Percentiles rank a stretch among this genome's conserved stretches.
Conservation (phyloP, 2,113 vertebrate species). For the Antidorcas marsupialis region DNA sequence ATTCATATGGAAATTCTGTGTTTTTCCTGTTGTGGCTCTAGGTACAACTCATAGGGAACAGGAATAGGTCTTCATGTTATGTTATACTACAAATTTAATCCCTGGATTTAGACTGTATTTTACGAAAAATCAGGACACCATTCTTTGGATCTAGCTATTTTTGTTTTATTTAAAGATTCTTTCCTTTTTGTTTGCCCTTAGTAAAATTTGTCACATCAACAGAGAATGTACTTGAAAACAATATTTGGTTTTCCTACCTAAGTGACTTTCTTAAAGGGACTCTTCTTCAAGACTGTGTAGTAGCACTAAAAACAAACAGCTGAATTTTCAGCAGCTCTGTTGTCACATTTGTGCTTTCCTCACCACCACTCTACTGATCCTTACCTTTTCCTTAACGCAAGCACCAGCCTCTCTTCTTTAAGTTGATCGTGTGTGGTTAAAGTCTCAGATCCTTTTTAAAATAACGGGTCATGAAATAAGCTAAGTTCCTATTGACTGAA, state of each 20-base stretch:
- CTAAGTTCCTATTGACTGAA: neutral
- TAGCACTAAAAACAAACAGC: neutral
- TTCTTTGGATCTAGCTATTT: neutral
- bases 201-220: neutral
- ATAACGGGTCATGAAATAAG: neutral
- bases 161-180: constrained; percentile 3
- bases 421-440: neutral
- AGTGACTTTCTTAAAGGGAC: neutral
- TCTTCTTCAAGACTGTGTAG: neutral
- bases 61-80: neutral
- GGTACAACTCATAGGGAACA: neutral
- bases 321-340: neutral
- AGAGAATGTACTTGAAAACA: neutral
- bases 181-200: neutral
- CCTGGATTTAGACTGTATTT: neutral
- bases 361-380: neutral
- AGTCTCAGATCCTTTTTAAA: neutral
- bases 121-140: neutral
- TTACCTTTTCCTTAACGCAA: neutral
- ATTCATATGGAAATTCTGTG: neutral
- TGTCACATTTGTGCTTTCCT: neutral
- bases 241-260: neutral
- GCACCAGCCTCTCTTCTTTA: neutral
- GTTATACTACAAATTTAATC: neutral
- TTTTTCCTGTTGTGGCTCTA: neutral